Conservation (phyloP, 2,797 vertebrate genomes). For the Pelobates cultripes region DNA sequence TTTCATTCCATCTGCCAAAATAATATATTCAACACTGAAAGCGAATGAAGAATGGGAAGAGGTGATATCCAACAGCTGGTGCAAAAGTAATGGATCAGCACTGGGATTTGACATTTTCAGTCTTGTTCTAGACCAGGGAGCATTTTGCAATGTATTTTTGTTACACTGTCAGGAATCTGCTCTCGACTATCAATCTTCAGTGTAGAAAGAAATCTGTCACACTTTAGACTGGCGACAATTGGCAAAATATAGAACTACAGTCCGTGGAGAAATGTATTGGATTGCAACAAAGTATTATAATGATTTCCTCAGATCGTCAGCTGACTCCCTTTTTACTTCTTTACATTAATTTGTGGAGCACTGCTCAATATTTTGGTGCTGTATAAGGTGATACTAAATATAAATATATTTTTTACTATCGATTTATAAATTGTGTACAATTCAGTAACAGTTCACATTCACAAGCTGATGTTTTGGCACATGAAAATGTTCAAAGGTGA, state of each 20-base stretch:
- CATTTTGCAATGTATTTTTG: neutral
- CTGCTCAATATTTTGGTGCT: too few relatives aligned
- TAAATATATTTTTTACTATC: too few relatives aligned
- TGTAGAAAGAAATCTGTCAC: slow-evolving; percentile 1
- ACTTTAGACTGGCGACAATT: neutral
- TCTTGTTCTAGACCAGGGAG: slow-evolving; percentile 2
- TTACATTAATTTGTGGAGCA: too few relatives aligned
- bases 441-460: too few relatives aligned
- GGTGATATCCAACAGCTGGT: neutral
- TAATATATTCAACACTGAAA: slow-evolving; percentile 5
- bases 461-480: too few relatives aligned
- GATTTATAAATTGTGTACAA: too few relatives aligned
- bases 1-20: neutral
- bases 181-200: slow-evolving; percentile 3
- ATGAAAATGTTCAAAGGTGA: too few relatives aligned
- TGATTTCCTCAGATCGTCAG: too few relatives aligned
- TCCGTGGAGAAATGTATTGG: neutral
- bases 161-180: slow-evolving; percentile 1
- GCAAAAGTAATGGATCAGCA: neutral
- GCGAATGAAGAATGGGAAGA: neutral
- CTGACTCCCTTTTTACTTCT: too few relatives aligned
- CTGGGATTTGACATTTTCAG: slow-evolving; percentile 2
- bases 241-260: neutral
- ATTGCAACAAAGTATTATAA: too few relatives aligned
- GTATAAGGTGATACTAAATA: too few relatives aligned